Evolutionary conservation across 2,113 vertebrate genomes (phyloP).

Genomic region (Alligator mississippiensis): DNA sequence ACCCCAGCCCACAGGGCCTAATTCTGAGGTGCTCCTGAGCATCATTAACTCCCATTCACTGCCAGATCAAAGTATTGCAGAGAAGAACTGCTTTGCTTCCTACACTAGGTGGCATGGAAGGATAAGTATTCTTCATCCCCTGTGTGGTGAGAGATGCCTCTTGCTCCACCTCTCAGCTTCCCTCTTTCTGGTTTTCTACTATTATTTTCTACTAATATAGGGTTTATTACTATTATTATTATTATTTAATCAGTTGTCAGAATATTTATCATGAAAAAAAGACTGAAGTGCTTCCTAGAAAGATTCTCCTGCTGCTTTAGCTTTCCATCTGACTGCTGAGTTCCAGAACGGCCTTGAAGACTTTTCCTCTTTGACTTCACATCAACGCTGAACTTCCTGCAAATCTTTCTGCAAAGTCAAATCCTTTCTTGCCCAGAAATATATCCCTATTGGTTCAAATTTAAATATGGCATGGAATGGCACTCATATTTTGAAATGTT

Average conservation of each 20-base stretch:
- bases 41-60: background rate
- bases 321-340: slow-evolving; percentile 36
- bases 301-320: slow-evolving; percentile 12
- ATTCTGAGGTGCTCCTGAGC: background rate
- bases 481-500: background rate
- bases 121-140: slow-evolving; percentile 50
- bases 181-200: slow-evolving; percentile 1
- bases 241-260: slow-evolving; percentile 3
- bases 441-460: background rate
- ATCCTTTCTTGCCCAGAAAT: background rate
- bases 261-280: background rate
- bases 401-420: background rate
- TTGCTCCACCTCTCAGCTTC: background rate
- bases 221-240: background rate
- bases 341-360: background rate
- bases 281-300: background rate
- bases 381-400: background rate
- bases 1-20: background rate
- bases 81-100: slow-evolving; percentile 33
- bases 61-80: background rate
- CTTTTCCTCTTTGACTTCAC: background rate
- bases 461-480: background rate
- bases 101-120: slow-evolving; percentile 80
- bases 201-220: background rate
- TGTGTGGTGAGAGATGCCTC: background rate